These are phyloP conservation scores for Cantharis rustica DNA, from an alignment of 2,888 invertebrate genomes.

Conservation along the genomic window DNA sequence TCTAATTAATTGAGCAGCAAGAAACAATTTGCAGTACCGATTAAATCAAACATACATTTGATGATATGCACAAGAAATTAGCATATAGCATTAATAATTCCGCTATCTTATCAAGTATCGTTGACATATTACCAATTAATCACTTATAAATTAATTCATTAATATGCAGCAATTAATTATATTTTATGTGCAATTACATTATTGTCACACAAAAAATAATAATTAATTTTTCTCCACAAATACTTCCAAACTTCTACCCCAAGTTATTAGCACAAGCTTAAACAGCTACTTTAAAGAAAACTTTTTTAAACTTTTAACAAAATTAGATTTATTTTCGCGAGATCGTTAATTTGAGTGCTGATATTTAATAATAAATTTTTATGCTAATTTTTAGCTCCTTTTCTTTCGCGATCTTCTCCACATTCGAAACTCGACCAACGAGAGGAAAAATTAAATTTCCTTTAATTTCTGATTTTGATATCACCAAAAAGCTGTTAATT, in stretches of 20 bases:
- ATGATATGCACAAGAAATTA: constrained; percentile 54
- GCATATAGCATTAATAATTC: constrained; percentile 54
- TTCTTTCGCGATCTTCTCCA: not conserved
- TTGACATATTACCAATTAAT: constrained; percentile 35
- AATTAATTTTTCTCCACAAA: not conserved
- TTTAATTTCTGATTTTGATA: too few relatives aligned
- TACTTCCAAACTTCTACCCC: not conserved
- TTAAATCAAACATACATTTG: constrained; percentile 34
- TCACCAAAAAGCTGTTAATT: too few relatives aligned
- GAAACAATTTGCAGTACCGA: not conserved
- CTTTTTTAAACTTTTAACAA: not conserved
- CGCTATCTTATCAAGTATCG: constrained; percentile 52
- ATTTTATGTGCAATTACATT: not conserved
- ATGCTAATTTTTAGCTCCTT: not conserved
- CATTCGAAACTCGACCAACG: too few relatives aligned
- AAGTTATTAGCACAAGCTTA: not conserved
- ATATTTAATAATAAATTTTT: not conserved
- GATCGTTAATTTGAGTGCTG: not conserved
- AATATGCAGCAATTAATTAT: constrained; percentile 6
- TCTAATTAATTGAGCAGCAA: constrained; percentile 2
- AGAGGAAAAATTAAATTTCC: too few relatives aligned
- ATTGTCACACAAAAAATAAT: not conserved
- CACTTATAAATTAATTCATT: constrained; percentile 34
- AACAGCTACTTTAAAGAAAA: not conserved
- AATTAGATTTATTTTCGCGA: not conserved